phyloP scores from a whole-genome alignment of 2,888 invertebrate genomes.

The Protula sp. region DNA sequence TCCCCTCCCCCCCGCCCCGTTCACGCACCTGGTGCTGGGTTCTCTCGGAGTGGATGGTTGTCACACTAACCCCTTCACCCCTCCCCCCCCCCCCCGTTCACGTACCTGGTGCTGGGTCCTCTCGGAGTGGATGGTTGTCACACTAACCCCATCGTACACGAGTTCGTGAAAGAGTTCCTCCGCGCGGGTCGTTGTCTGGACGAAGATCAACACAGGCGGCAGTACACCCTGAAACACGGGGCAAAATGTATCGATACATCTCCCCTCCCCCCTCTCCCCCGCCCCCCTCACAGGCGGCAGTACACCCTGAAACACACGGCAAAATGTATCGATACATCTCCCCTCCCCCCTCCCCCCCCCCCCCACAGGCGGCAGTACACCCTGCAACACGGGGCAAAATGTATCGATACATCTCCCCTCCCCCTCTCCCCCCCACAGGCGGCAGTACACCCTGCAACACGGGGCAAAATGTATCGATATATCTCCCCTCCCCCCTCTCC shows the following conservation, averaged over 20 bases:
- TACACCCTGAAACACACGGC: slow-evolving; percentile 64
- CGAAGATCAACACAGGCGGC: slow-evolving; percentile 86
- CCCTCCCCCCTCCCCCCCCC: slow-evolving; percentile 81
- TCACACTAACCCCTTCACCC: slow-evolving; percentile 90
- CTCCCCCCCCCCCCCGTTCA: too few species aligned
- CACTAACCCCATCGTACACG: slow-evolving; percentile 85
- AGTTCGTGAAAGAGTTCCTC: slow-evolving; percentile 77
- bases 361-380: slow-evolving; percentile 82
- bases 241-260: too few species aligned
- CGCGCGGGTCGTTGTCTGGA: slow-evolving; percentile 84
- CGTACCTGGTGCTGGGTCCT: slow-evolving; percentile 80
- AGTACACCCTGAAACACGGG: slow-evolving; percentile 65
- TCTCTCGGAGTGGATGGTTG: slow-evolving; percentile 86
- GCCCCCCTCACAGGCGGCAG: slow-evolving; percentile 85
- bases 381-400: slow-evolving; percentile 59
- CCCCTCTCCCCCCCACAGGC: slow-evolving; percentile 81
- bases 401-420: too few species aligned
- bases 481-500: slow-evolving; percentile 78
- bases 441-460: slow-evolving; percentile 69
- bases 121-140: slow-evolving; percentile 89
- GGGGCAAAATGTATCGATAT: too few species aligned
- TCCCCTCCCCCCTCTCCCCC: slow-evolving; percentile 81
- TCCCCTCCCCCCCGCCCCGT: too few species aligned
- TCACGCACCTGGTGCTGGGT: slow-evolving; percentile 82
- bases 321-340: too few species aligned